phyloP scores from a whole-genome alignment of 2,113 vertebrate genomes.

The Pangasianodon gigas region DNA sequence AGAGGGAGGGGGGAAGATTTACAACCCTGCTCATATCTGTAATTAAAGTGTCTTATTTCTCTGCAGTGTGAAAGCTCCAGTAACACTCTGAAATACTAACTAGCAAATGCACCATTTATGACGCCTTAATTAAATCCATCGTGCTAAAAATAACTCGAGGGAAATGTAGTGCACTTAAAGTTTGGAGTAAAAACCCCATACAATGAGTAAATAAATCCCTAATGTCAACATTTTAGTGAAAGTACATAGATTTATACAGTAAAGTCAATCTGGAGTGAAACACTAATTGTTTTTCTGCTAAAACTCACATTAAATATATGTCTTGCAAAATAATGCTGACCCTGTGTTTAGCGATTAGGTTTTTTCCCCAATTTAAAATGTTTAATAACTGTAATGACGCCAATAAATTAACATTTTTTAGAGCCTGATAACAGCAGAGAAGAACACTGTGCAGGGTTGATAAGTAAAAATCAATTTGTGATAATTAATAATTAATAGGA shows the following conservation, averaged over 20 bases:
- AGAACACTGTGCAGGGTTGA: conserved; percentile 50
- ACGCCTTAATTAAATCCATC: conserved; percentile 44
- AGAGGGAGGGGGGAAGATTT: conserved; percentile 54
- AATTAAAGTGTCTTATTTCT: conserved; percentile 59
- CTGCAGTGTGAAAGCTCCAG: conserved; percentile 41
- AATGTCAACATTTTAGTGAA: conserved; percentile 15
- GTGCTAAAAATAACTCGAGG: conserved; percentile 37
- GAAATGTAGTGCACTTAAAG: not conserved
- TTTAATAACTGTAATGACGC: conserved; percentile 51
- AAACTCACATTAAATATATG: conserved; percentile 29
- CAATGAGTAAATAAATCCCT: conserved; percentile 14
- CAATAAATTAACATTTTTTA: conserved; percentile 49
- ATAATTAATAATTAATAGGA: conserved; percentile 56
- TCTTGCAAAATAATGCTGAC: conserved; percentile 1
- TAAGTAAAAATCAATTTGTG: conserved; percentile 59
- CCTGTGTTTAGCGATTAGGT: conserved; percentile 47
- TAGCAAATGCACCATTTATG: conserved; percentile 50
- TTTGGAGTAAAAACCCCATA: not conserved
- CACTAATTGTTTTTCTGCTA: not conserved
- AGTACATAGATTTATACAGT: not conserved
- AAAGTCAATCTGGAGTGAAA: conserved; percentile 13
- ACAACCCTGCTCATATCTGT: conserved; percentile 61
- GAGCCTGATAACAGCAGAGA: conserved; percentile 40
- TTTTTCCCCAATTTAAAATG: conserved; percentile 43
- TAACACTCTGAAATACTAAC: conserved; percentile 52